A percentile compares a stretch with the other conserved stretches of the same genome.
These are phyloP conservation scores for Hypena proboscidalis DNA, from an alignment of 2,888 invertebrate species.

Conservation along the genomic window DNA sequence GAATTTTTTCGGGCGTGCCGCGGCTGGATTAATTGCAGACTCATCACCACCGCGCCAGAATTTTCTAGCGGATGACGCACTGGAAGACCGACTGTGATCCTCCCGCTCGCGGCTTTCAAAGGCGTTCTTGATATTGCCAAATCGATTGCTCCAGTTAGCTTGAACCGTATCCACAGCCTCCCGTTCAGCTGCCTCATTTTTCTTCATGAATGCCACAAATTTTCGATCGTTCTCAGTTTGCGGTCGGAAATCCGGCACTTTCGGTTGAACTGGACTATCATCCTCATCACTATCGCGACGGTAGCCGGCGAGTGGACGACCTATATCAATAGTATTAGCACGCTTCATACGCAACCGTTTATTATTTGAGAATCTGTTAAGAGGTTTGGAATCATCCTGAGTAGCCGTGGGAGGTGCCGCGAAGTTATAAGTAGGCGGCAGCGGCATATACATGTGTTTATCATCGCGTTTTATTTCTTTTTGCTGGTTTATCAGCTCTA, in stretches of 20 bases:
- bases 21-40: slow-evolving; percentile 57
- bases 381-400: slow-evolving; percentile 69
- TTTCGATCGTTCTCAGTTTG: slow-evolving; percentile 95
- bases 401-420: slow-evolving; percentile 63
- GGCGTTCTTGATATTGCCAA: slow-evolving; percentile 92
- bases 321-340: slow-evolving; percentile 95
- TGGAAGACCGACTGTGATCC: slow-evolving; percentile 71
- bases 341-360: slow-evolving; percentile 91
- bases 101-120: slow-evolving; percentile 87
- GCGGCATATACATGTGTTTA: slow-evolving; percentile 66
- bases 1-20: slow-evolving; percentile 54
- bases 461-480: slow-evolving; percentile 54
- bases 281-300: slow-evolving; percentile 80
- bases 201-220: slow-evolving; percentile 92
- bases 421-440: slow-evolving; percentile 76
- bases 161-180: slow-evolving; percentile 51
- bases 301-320: slow-evolving; percentile 87
- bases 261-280: slow-evolving; percentile 58
- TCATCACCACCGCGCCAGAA: slow-evolving; percentile 88
- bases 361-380: slow-evolving; percentile 81
- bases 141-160: slow-evolving; percentile 92
- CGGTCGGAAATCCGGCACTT: slow-evolving; percentile 89
- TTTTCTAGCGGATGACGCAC: slow-evolving; percentile 81
- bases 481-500: slow-evolving; percentile 38
- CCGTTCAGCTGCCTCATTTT: slow-evolving; percentile 81